Percentiles rank a stretch among this genome's conserved stretches.
Evolutionary conservation across 1,140 invertebrate species (phyloP).

Genomic region (Carposina sasakii): DNA sequence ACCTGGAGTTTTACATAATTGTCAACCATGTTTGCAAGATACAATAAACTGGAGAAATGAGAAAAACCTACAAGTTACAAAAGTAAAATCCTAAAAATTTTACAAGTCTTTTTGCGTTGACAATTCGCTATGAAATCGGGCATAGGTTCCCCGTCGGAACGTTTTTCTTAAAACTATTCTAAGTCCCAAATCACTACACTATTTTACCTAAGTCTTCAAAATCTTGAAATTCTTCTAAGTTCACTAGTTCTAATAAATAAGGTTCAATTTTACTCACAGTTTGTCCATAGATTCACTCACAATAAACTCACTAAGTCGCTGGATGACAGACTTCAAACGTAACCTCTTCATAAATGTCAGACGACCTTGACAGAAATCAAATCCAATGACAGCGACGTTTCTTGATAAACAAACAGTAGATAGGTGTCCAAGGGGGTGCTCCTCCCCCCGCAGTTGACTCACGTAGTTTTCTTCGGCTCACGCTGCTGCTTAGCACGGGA

Average conservation of each 20-base stretch:
- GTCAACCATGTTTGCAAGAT: not conserved
- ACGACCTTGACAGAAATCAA: not conserved
- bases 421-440: not conserved
- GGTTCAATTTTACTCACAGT: too few species aligned
- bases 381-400: not conserved
- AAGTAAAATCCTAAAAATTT: not conserved
- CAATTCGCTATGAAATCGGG: not conserved
- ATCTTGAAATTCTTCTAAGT: not conserved
- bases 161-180: not conserved
- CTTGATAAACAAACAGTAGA: not conserved
- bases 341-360: not conserved
- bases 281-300: too few species aligned
- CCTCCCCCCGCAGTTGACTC: too few species aligned
- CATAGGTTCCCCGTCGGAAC: conserved; percentile 1
- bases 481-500: too few species aligned
- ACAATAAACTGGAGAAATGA: not conserved
- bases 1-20: not conserved
- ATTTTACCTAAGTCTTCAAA: too few species aligned
- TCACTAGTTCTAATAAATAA: too few species aligned
- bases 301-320: not conserved
- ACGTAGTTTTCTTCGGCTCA: too few species aligned
- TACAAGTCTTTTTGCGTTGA: not conserved
- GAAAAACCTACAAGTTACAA: not conserved
- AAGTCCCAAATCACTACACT: too few species aligned
- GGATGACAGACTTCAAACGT: not conserved